Base-by-base conservation (phyloP, 2,113 vertebrate species). In the Gasterosteus nipponicus region DNA sequence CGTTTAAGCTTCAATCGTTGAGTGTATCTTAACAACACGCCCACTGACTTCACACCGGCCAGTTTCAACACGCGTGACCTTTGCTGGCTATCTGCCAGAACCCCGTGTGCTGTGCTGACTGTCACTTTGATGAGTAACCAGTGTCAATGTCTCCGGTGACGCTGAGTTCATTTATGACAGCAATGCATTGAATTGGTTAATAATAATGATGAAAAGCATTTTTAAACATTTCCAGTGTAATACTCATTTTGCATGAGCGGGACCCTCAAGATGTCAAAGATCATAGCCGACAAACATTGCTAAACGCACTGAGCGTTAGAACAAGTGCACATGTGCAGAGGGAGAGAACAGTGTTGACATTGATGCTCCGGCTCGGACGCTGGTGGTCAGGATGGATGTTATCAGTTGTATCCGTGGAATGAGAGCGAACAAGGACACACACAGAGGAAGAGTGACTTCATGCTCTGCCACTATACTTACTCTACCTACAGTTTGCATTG, bases 1-100 rank as follows among this genome's bases (percentile, higher is more conserved):
- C 51, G 75, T 11, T 3, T 44, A 63, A 74, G 38, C 53, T 38
- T 4, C 35, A 41, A 46, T 46, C 4, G 10, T 29, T 61, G 11
- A 33, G 56, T 53, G 53, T 38, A 49, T 69, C 22, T 60, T 58
- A 29, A 53, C 51, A 71, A 47, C 67, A 72, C 82, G 41, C 71
- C 42, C 42, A 58, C 54, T 81, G 73, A 84, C 56, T 75, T 80
- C 86, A 87, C 77, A 85, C 78, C 31, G 26, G 79, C 66, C 62
- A 68, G 85, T 78, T 81, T 84, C 60, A 76, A 73, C 77, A 87
- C 67, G 60, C 1, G n/a, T 87, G 78, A 82, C 82, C 73, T 73
- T 33, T 2, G 5, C 65, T 83, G 76, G 82, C 81, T 60, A 18
- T 16, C 82, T 69, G 79, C 77, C 85, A 84, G 44, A 65, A 66